These are phyloP conservation scores for Microtus montanus DNA, from an alignment of 2,113 vertebrate genomes.

Conservation along the genomic window DNA sequence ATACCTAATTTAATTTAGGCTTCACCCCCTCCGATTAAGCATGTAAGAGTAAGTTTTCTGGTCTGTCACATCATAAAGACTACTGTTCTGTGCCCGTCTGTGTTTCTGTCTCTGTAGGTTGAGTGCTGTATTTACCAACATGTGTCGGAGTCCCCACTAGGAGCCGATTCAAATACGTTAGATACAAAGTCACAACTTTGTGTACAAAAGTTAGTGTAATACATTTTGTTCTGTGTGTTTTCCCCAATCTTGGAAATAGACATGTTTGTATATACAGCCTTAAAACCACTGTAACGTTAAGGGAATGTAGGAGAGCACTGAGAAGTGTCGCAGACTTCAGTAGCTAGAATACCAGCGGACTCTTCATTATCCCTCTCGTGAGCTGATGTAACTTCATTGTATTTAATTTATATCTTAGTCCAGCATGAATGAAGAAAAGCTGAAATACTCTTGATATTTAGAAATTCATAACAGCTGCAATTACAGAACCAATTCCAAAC, in stretches of 20 bases:
- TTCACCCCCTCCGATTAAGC: slow-evolving; percentile 83
- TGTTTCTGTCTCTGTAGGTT: slow-evolving; percentile 85
- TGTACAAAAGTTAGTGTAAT: slow-evolving; percentile 85
- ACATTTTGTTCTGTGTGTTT: slow-evolving; percentile 84
- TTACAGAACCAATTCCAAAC: slow-evolving; percentile 82
- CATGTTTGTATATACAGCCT: slow-evolving; percentile 89
- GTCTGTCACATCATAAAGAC: slow-evolving; percentile 84
- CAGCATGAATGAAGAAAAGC: slow-evolving; percentile 87
- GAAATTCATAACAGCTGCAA: slow-evolving; percentile 85
- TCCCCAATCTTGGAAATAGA: slow-evolving; percentile 85
- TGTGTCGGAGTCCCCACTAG: slow-evolving; percentile 84
- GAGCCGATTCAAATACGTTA: slow-evolving; percentile 84
- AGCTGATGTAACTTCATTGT: slow-evolving; percentile 87
- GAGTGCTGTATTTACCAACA: slow-evolving; percentile 82
- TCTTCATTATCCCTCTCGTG: slow-evolving; percentile 85
- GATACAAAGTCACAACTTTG: slow-evolving; percentile 82
- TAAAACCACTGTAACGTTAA: slow-evolving; percentile 87
- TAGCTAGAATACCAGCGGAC: slow-evolving; percentile 85
- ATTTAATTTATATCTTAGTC: slow-evolving; percentile 86
- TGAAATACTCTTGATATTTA: slow-evolving; percentile 88
- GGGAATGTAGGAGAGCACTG: slow-evolving; percentile 84
- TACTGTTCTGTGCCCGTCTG: slow-evolving; percentile 86
- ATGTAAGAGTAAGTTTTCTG: slow-evolving; percentile 83
- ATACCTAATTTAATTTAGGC: slow-evolving; percentile 85
- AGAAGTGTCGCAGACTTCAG: slow-evolving; percentile 85